Conservation (phyloP, 2,797 vertebrate species). For the Margarornis squamiger region DNA sequence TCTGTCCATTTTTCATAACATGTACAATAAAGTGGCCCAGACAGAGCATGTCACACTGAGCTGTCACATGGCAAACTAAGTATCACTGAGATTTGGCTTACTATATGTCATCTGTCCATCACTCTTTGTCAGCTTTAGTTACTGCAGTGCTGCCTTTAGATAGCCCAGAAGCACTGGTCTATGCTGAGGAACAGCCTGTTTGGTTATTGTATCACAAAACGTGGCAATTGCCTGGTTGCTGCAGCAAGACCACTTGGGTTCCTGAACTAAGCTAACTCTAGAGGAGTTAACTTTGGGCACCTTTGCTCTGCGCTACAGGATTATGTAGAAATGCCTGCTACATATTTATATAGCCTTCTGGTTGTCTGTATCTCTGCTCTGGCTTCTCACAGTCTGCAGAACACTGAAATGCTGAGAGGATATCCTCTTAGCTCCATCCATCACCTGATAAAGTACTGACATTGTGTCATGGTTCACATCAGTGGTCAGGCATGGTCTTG, state of each 20-base stretch:
- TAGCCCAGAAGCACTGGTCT: not conserved
- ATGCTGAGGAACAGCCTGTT: not conserved
- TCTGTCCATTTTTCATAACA: not conserved
- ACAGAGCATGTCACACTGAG: not conserved
- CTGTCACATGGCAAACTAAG: not conserved
- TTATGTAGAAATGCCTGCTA: not conserved
- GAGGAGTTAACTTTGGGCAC: not conserved
- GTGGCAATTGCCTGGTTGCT: not conserved
- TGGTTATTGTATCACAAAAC: not conserved
- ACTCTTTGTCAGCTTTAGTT: not conserved
- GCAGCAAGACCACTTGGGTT: not conserved
- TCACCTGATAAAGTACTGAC: not conserved
- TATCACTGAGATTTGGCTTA: not conserved
- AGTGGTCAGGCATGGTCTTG: not conserved
- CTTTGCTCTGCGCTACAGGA: not conserved
- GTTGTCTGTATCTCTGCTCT: not conserved
- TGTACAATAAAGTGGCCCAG: not conserved
- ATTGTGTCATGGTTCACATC: not conserved
- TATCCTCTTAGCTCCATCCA: not conserved
- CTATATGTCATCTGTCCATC: not conserved
- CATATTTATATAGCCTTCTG: not conserved
- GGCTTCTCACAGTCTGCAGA: not conserved
- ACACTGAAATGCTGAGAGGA: not conserved
- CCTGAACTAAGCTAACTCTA: not conserved
- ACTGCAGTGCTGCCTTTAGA: not conserved